Evolutionary conservation across 1,140 invertebrate species (phyloP).

Genomic region (Bombus pyrosoma): DNA sequence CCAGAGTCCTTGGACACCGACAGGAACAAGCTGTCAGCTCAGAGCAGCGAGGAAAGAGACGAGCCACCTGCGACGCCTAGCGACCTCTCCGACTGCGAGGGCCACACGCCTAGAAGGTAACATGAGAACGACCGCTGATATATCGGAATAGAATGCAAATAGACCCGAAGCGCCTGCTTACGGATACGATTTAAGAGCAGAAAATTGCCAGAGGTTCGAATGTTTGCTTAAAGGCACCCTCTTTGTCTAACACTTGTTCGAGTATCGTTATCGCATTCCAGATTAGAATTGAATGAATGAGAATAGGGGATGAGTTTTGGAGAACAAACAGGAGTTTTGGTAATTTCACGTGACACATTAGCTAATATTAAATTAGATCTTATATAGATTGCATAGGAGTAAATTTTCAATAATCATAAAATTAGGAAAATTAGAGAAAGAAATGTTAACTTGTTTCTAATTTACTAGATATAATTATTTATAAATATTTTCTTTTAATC

Average conservation of each 20-base stretch:
- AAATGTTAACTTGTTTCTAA: too few relatives aligned
- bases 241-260: neutral
- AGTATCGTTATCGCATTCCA: neutral
- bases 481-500: too few relatives aligned
- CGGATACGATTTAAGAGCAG: constrained; percentile 4
- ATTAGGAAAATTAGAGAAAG: too few relatives aligned
- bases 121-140: constrained; percentile 46
- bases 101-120: constrained; percentile 78
- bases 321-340: neutral
- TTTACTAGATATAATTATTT: too few relatives aligned
- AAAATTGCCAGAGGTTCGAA: neutral
- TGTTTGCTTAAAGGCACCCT: neutral
- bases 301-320: neutral
- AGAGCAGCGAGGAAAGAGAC: constrained; percentile 89
- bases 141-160: constrained; percentile 59
- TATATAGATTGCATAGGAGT: neutral
- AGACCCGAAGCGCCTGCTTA: constrained; percentile 11
- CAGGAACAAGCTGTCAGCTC: constrained; percentile 84
- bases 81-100: constrained; percentile 84
- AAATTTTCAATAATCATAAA: neutral
- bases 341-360: neutral
- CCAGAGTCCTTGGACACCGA: constrained; percentile 79
- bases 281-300: neutral
- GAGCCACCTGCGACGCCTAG: constrained; percentile 82
- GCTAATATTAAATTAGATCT: neutral